Percentiles rank a stretch among this genome's conserved stretches.
Evolutionary conservation across 2,113 vertebrate species (phyloP).

Genomic region (Mesocricetus auratus): DNA sequence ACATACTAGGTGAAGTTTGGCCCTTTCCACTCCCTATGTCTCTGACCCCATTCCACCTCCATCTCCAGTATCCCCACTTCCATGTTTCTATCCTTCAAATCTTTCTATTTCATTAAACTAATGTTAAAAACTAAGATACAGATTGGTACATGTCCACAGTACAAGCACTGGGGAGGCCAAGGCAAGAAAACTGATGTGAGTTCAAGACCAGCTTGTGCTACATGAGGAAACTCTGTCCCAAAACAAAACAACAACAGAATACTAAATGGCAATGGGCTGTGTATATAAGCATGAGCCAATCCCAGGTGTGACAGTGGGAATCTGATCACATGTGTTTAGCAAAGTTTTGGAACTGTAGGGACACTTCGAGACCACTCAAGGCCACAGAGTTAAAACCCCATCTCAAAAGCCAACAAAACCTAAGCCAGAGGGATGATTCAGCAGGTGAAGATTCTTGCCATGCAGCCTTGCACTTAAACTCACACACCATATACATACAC

Average conservation of each 20-base stretch:
- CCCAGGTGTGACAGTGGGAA: neutral
- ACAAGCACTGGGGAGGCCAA: neutral
- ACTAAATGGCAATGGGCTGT: neutral
- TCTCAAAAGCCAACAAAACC: neutral
- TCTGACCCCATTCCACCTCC: neutral
- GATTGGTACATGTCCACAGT: neutral
- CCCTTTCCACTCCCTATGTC: too few species aligned
- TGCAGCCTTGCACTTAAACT: neutral
- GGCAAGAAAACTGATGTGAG: neutral
- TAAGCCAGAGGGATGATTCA: neutral
- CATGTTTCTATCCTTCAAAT: neutral
- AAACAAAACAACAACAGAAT: neutral
- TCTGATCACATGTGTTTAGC: neutral
- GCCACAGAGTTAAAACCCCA: neutral
- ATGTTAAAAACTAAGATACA: conserved; percentile 17
- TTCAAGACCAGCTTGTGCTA: neutral
- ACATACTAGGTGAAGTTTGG: neutral
- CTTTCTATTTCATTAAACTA: conserved; percentile 7
- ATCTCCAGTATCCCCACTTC: neutral
- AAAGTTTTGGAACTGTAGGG: neutral
- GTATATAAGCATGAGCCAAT: neutral
- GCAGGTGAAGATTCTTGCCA: neutral
- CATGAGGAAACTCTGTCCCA: neutral
- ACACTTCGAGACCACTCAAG: neutral
- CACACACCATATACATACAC: neutral